Evolutionary conservation across 2,888 invertebrate species (phyloP).

Genomic region (Omphaloscelis lunosa): DNA sequence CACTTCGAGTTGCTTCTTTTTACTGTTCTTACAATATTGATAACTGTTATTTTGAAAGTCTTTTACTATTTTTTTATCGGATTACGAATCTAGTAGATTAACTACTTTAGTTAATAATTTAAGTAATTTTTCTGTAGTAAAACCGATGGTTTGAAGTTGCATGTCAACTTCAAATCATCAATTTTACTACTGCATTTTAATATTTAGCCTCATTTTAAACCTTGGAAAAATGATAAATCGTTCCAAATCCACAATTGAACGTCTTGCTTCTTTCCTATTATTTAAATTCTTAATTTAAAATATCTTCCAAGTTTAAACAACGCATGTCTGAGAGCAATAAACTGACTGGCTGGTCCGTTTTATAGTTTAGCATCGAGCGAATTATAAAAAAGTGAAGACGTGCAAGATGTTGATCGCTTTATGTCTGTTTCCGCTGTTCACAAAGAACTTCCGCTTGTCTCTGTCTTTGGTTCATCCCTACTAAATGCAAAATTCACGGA

Average conservation of each 20-base stretch:
- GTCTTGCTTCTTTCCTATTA: background rate
- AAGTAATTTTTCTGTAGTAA: background rate
- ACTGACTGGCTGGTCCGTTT: slow-evolving; percentile 68
- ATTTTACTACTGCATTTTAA: background rate
- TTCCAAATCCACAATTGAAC: background rate
- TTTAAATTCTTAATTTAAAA: slow-evolving; percentile 30
- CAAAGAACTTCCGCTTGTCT: slow-evolving; percentile 89
- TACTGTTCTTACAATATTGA: background rate
- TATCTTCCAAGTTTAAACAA: slow-evolving; percentile 4
- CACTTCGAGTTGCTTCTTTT: background rate
- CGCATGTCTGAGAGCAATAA: slow-evolving; percentile 51
- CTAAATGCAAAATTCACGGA: slow-evolving; percentile 83
- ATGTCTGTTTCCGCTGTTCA: slow-evolving; percentile 86
- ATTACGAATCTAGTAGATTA: background rate
- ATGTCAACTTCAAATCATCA: too few species aligned
- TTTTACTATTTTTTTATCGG: background rate
- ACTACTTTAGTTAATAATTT: background rate
- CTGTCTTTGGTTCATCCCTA: slow-evolving; percentile 86
- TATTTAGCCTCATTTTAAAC: background rate
- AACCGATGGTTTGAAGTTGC: background rate
- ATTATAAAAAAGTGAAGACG: slow-evolving; percentile 77
- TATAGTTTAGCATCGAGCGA: slow-evolving; percentile 64
- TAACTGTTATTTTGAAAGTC: background rate
- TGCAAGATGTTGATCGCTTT: slow-evolving; percentile 86
- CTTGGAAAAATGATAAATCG: background rate